These are phyloP conservation scores for Dendrocincla fuliginosa DNA, from an alignment of 2,797 vertebrate species.

Conservation along the genomic window DNA sequence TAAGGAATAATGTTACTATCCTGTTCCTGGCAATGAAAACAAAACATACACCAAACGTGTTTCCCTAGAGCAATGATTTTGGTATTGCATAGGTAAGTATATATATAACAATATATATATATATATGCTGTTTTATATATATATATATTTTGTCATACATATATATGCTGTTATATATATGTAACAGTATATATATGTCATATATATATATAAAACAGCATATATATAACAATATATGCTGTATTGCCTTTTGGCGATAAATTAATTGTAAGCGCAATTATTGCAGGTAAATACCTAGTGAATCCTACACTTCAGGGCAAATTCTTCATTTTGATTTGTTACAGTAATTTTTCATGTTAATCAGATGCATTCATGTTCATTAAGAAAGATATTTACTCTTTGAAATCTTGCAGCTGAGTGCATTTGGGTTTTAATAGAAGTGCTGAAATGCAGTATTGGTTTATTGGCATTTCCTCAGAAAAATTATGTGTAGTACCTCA, in stretches of 20 bases:
- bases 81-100: background rate
- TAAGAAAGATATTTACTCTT: background rate
- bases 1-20: background rate
- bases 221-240: background rate
- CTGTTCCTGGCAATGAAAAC: background rate
- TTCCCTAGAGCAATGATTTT: background rate
- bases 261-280: background rate
- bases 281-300: background rate
- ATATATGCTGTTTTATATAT: too few relatives aligned
- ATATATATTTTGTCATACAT: too few relatives aligned
- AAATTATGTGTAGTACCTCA: background rate
- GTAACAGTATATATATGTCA: too few relatives aligned
- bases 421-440: background rate
- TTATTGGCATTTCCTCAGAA: background rate
- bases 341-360: background rate
- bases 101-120: background rate
- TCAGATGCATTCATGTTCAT: rapidly evolving
- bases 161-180: too few relatives aligned
- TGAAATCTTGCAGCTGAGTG: background rate
- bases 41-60: background rate
- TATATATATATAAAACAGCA: too few relatives aligned
- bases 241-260: background rate
- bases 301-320: background rate
- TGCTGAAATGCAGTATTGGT: background rate
- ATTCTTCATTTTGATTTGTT: background rate